Conservation (phyloP, 2,113 vertebrate genomes). For the Bothrops jararaca region DNA sequence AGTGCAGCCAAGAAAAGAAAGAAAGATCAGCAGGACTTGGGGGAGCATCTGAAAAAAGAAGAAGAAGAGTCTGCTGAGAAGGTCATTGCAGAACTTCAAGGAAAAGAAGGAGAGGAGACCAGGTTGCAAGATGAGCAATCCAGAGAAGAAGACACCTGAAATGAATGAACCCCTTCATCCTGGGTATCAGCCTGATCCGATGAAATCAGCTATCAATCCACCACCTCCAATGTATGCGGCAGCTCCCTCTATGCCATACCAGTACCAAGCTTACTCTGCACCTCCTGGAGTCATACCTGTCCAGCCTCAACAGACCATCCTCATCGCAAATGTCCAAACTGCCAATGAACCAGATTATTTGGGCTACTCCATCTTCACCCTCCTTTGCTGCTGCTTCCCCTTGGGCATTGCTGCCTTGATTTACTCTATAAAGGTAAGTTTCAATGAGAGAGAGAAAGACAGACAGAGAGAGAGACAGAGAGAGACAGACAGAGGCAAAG, state of each 20-base stretch:
- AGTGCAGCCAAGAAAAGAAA: background rate
- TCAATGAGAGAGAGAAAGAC: background rate
- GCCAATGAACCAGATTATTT: constrained; percentile 64
- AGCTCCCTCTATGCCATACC: background rate
- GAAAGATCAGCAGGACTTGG: background rate
- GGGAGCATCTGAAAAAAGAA: background rate
- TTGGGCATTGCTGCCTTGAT: constrained; percentile 72
- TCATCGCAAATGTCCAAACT: fast-evolving
- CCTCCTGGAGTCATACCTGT: fast-evolving
- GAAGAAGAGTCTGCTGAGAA: background rate
- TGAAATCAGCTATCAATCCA: background rate
- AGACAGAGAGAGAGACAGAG: fast-evolving
- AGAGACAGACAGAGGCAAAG: too few species aligned
- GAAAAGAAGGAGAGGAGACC: background rate
- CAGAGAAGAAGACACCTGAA: background rate
- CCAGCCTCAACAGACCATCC: background rate
- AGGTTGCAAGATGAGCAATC: background rate
- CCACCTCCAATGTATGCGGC: background rate
- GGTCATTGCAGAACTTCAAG: background rate
- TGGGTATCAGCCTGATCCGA: background rate
- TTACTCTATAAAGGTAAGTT: constrained; percentile 69
- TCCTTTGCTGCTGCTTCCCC: constrained; percentile 75
- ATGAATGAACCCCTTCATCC: background rate
- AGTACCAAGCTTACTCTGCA: background rate
- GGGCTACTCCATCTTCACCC: constrained; percentile 75